Evolutionary conservation across 2,888 invertebrate species (phyloP).

Genomic region (Pinctada fucata): DNA sequence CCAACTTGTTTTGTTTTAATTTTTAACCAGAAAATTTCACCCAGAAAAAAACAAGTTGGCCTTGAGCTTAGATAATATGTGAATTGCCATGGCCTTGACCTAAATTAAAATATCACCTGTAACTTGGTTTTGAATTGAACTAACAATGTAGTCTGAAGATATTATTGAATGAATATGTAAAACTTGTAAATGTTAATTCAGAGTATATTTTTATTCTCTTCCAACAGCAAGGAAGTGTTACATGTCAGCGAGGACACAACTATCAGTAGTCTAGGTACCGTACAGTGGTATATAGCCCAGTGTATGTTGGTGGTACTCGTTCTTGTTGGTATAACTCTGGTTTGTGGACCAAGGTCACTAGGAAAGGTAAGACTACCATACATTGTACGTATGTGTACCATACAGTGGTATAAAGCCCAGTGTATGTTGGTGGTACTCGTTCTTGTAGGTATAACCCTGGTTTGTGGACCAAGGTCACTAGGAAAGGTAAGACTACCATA

Average conservation of each 20-base stretch:
- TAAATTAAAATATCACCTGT: no score
- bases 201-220: no score
- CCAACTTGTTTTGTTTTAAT: no score
- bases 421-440: constrained; percentile 69
- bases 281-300: constrained; percentile 67
- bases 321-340: constrained; percentile 63
- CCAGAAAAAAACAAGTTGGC: no score
- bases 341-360: constrained; percentile 69
- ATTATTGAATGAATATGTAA: no score
- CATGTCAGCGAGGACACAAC: constrained; percentile 37
- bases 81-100: no score
- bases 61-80: no score
- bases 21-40: no score
- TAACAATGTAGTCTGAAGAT: no score
- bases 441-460: constrained; percentile 63
- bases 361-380: constrained; percentile 58
- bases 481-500: constrained; percentile 58
- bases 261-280: constrained; percentile 36
- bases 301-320: constrained; percentile 69
- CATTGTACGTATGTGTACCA: constrained; percentile 34
- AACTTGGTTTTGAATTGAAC: no score
- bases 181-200: no score
- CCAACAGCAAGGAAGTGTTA: constrained; percentile 38
- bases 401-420: constrained; percentile 67
- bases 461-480: constrained; percentile 69